A percentile compares a stretch with the other conserved stretches of the same genome.
phyloP scores from a whole-genome alignment of 1,140 invertebrate genomes.

The Eumaeus atala region DNA sequence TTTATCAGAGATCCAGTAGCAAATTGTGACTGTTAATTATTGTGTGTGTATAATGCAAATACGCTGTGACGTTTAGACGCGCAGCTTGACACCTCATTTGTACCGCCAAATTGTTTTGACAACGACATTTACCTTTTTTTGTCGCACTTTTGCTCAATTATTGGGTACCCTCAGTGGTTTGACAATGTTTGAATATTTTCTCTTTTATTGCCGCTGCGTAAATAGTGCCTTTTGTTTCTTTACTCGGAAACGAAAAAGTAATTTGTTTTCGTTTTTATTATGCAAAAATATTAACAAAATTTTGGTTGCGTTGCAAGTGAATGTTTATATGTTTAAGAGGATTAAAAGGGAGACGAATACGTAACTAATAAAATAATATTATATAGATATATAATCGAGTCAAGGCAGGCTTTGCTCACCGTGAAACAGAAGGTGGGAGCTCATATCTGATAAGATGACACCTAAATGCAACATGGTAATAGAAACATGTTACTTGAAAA shows the following conservation, averaged over 20 bases:
- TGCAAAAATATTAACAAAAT: not conserved
- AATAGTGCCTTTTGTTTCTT: not conserved
- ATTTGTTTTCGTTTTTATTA: constrained; percentile 9
- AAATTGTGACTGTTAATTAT: constrained; percentile 40
- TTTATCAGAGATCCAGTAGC: constrained; percentile 41
- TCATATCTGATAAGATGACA: too few relatives aligned
- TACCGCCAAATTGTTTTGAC: constrained; percentile 46
- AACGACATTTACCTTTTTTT: constrained; percentile 32
- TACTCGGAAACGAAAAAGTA: constrained; percentile 5
- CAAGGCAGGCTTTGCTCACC: too few relatives aligned
- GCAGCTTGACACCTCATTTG: constrained; percentile 50
- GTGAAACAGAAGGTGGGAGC: too few relatives aligned
- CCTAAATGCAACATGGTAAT: too few relatives aligned
- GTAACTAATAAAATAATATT: too few relatives aligned
- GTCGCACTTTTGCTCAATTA: constrained; percentile 63
- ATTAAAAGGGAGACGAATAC: too few relatives aligned
- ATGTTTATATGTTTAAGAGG: too few relatives aligned
- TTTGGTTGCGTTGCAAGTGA: too few relatives aligned
- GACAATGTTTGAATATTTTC: constrained; percentile 39
- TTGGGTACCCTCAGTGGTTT: constrained; percentile 20
- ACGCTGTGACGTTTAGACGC: constrained; percentile 27
- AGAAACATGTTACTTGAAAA: too few relatives aligned
- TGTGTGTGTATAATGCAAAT: constrained; percentile 29
- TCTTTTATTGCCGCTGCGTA: constrained; percentile 43
- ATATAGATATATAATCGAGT: too few relatives aligned